Base-by-base conservation (phyloP, 2,888 invertebrate genomes). In the Barypeithes pellucidus region DNA sequence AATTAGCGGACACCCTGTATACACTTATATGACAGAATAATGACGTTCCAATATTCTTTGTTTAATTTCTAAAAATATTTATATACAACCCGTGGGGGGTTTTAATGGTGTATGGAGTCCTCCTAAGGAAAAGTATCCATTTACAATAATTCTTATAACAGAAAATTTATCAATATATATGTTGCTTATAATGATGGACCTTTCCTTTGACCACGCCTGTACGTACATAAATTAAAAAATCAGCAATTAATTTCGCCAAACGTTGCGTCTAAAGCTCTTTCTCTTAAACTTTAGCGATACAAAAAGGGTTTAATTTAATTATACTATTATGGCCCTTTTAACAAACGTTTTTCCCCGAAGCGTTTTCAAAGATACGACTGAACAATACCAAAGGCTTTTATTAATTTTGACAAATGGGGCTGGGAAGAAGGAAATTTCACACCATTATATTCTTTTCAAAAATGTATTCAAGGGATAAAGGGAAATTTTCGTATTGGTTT, bases 331-430 rank as follows among this genome's bases (percentile, higher is more conserved):
- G 16, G 16, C 18, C 54, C 16, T 33, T 57, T 33, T 33, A 33
- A 57, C 54, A 57, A 33, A 9, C 54, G 24, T 33, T 57, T 57
- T 57, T 29, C 54, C 54, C 18, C 5, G 11, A 57, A 57, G 33
- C 54, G 24, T 33, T 36, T 33, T 9, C 16, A 18, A 57, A 57
- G 33, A 57, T 57, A 14, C 52, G 24, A 14, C 52, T 14, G 52
- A 54, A 57, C 54, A 57, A 57, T 57, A 12, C 33, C 9, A 29
- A 9, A 29, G 54, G 16, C 54, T 57, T 57, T 57, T 57, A 57
- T 57, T 57, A 57, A 57, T 57, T 57, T 57, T 57, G 54, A 57
- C 54, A 57, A 57, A 57, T 57, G 33, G 54, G 33, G 1, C 54
- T 33, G 3, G 54, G 16, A n/a, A n/a, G n/a, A n/a, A n/a, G n/a